Conservation (phyloP, 2,888 invertebrate genomes). For the Philonicus albiceps region DNA sequence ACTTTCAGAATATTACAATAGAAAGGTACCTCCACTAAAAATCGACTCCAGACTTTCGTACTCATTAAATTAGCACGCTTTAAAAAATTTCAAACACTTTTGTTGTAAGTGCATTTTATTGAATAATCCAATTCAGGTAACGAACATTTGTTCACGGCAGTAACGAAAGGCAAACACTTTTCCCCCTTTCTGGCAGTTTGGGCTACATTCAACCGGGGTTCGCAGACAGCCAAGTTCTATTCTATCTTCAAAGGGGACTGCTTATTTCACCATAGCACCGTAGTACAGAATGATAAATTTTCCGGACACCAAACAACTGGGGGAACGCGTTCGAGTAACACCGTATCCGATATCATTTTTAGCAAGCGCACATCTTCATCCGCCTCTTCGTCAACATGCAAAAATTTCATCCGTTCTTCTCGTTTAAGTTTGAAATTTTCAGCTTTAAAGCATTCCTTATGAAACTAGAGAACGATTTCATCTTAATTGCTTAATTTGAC, state of each 20-base stretch:
- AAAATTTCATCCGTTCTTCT: not conserved
- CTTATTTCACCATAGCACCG: not conserved
- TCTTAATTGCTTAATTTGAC: slow-evolving; percentile 48
- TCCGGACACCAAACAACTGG: not conserved
- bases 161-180: slow-evolving; percentile 45
- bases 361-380: not conserved
- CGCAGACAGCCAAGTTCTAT: not conserved
- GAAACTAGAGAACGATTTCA: slow-evolving; percentile 30
- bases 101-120: not conserved
- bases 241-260: slow-evolving; percentile 23
- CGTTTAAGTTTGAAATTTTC: not conserved
- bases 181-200: not conserved
- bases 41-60: not conserved
- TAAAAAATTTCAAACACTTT: not conserved
- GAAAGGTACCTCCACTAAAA: not conserved
- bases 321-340: not conserved
- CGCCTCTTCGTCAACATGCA: not conserved
- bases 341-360: not conserved
- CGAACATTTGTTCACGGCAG: slow-evolving; percentile 47
- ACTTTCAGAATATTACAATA: not conserved
- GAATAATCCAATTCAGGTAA: slow-evolving; percentile 31
- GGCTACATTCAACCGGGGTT: not conserved
- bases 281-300: slow-evolving; percentile 8
- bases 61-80: not conserved
- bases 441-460: not conserved